Base-by-base conservation (phyloP, 2,888 invertebrate genomes). In the Spatulosminthurus flaviceps region DNA sequence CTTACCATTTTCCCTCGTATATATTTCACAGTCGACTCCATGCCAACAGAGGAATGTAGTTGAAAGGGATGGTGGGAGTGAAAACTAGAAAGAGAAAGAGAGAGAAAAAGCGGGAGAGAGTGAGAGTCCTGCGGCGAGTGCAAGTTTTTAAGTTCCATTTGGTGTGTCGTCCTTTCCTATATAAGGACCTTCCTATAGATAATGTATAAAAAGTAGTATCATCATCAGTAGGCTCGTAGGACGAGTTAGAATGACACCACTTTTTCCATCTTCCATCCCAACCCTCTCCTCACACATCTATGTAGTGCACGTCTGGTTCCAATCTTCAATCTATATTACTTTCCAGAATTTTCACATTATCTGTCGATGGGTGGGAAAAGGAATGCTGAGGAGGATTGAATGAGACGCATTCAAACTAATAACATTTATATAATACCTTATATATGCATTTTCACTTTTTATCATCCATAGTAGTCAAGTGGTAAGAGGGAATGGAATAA, bases 281-380 rank as follows among this genome's bases (percentile, higher is more conserved):
- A n/a, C n/a, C n/a, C n/a, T n/a, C n/a, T n/a, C 51, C 16, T 19
- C 19, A 2, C 16, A 51, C 51, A 51, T 51, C 16, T n/a, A 16
- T 51, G 16, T 51, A 51, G 51, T n/a, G n/a, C 51, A 13, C 51
- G 51, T 51, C 51, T 51, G 51, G 51, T 51, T n/a, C 51, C 51
- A 51, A 51, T 51, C 51, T 51, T 51, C 51, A 51, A 51, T 51
- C 51, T 51, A 51, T 51, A 51, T 51, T 51, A 51, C 51, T 51
- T 51, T 51, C 51, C 51, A 51, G 51, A 51, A 51, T 51, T 51
- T 51, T 51, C 51, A 51, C 51, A 51, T 51, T 51, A 51, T 51
- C 51, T 51, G 51, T 51, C 51, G 51, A 51, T 51, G 51, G 51
- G 51, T 51, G 51, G 51, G 51, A 51, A 51, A 51, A 51, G 51